phyloP scores from a whole-genome alignment of 2,797 vertebrate species.

The Danionella dracula region DNA sequence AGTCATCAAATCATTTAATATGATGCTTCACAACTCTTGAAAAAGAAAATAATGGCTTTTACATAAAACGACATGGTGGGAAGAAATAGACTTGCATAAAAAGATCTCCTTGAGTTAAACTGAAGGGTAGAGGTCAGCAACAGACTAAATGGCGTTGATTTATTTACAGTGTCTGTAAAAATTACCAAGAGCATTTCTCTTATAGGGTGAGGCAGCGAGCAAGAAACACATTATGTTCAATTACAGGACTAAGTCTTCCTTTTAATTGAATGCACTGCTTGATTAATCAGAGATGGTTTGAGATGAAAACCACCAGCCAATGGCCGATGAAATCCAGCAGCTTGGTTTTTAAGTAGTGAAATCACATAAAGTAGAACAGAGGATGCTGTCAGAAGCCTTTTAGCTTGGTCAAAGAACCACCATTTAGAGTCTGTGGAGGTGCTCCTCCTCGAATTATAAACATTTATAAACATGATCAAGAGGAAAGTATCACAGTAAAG shows the following conservation, averaged over 20 bases:
- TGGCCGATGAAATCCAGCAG: slow-evolving; percentile 32
- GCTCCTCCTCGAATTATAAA: slow-evolving; percentile 52
- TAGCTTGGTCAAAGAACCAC: slow-evolving; percentile 65
- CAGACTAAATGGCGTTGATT: slow-evolving; percentile 67
- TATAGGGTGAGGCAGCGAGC: slow-evolving; percentile 35
- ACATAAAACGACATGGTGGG: background rate
- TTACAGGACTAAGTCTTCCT: slow-evolving; percentile 70
- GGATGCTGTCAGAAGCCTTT: slow-evolving; percentile 50
- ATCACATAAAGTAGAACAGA: slow-evolving; percentile 27
- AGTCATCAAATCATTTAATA: background rate
- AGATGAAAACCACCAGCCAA: no score
- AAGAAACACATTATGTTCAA: slow-evolving; percentile 65
- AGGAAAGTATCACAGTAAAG: slow-evolving; percentile 35
- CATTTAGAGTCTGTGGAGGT: slow-evolving; percentile 34
- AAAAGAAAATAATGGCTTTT: no score
- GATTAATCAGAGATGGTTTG: slow-evolving; percentile 67
- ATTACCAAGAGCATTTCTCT: slow-evolving; percentile 58
- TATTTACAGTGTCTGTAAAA: slow-evolving; percentile 61
- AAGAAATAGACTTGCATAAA: slow-evolving; percentile 4
- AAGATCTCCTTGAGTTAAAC: background rate
- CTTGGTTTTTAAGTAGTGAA: slow-evolving; percentile 53
- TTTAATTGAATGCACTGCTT: slow-evolving; percentile 73
- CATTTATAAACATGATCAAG: slow-evolving; percentile 71
- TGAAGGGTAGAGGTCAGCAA: slow-evolving; percentile 63
- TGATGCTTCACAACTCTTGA: background rate